phyloP scores from a whole-genome alignment of 2,797 vertebrate species.

The Oceanodroma leucorhoa region DNA sequence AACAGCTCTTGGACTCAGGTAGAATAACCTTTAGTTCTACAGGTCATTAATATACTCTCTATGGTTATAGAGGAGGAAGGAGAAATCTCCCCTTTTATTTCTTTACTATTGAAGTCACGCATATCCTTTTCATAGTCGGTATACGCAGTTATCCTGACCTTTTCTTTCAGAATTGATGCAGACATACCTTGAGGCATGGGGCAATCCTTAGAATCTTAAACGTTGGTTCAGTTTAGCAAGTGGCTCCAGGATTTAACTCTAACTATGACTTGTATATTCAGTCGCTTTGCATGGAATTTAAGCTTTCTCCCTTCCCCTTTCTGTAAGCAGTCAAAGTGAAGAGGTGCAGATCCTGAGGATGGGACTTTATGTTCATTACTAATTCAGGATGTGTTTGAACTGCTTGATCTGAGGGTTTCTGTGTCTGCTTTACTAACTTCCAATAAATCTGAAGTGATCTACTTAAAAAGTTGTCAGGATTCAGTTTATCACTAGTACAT shows the following conservation, averaged over 20 bases:
- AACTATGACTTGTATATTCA: not conserved
- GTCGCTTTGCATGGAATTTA: not conserved
- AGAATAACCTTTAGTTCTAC: not conserved
- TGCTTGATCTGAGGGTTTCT: not conserved
- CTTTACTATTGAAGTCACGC: not conserved
- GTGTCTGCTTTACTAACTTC: not conserved
- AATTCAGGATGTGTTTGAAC: not conserved
- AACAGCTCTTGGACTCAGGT: not conserved
- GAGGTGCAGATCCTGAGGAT: not conserved
- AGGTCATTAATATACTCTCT: not conserved
- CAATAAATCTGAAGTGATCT: slow-evolving; percentile 9
- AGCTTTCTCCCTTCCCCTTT: not conserved
- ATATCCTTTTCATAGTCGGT: not conserved
- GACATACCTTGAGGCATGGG: not conserved
- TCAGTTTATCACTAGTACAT: not conserved
- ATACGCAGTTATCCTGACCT: not conserved
- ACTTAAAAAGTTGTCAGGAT: not conserved
- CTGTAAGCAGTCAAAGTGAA: not conserved
- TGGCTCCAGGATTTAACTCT: not conserved
- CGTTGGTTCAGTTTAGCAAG: not conserved
- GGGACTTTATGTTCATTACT: not conserved
- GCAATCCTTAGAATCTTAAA: not conserved
- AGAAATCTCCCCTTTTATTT: not conserved
- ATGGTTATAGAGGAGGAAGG: not conserved
- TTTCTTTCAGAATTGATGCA: not conserved